phyloP scores from a whole-genome alignment of 1,140 invertebrate species.

The Heliothis subflexa region DNA sequence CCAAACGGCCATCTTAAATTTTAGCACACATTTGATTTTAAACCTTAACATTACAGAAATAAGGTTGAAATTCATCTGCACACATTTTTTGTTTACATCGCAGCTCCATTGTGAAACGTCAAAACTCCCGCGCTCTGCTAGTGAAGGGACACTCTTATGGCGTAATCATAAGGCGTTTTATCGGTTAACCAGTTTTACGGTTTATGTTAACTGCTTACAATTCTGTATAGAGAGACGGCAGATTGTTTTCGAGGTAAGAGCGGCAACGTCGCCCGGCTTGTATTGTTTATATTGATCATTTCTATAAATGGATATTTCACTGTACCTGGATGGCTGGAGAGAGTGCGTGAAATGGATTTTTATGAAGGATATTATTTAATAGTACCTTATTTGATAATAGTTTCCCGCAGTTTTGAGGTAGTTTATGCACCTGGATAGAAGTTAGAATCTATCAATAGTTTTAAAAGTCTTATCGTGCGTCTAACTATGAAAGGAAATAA shows the following conservation, averaged over 20 bases:
- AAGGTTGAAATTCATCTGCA: conserved; percentile 19
- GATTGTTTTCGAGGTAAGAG: conserved; percentile 36
- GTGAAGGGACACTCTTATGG: conserved; percentile 12
- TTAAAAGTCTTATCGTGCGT: too few relatives aligned
- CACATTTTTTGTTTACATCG: conserved; percentile 39
- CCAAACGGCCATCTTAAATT: conserved; percentile 6
- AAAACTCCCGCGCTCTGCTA: conserved; percentile 1
- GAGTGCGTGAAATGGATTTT: conserved; percentile 6
- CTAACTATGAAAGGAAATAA: too few relatives aligned
- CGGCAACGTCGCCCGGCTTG: conserved; percentile 35
- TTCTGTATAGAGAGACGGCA: conserved; percentile 4
- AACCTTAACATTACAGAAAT: neutral
- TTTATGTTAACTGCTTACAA: neutral
- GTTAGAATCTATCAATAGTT: too few relatives aligned
- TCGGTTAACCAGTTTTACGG: neutral
- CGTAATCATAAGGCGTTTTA: neutral
- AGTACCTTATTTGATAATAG: neutral
- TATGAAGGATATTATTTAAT: neutral
- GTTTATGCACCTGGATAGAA: too few relatives aligned
- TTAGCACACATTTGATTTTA: neutral
- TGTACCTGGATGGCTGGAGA: conserved; percentile 34
- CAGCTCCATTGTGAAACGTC: conserved; percentile 3
- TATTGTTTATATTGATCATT: conserved; percentile 45
- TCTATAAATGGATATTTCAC: conserved; percentile 39
- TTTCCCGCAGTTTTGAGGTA: too few relatives aligned